Conservation (phyloP, 2,888 invertebrate genomes). For the Nomada hirtipes region DNA sequence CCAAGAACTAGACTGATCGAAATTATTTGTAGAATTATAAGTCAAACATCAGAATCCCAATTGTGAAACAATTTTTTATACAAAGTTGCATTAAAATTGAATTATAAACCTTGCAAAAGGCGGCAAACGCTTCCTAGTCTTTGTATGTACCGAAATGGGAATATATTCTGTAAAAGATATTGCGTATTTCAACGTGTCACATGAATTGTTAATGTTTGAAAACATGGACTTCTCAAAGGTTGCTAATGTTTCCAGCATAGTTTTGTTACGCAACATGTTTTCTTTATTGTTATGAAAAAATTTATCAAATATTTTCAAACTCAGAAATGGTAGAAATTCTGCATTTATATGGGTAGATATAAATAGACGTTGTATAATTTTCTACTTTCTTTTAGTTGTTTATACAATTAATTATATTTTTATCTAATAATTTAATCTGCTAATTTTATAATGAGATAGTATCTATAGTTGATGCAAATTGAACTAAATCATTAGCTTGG, state of each 20-base stretch:
- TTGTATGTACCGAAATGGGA: conserved; percentile 27
- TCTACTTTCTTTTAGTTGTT: conserved; percentile 39
- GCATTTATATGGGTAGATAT: conserved; percentile 3
- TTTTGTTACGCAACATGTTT: neutral
- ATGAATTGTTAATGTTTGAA: conserved; percentile 46
- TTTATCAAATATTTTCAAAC: conserved; percentile 25
- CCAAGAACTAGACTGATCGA: conserved; percentile 17
- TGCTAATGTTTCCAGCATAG: neutral
- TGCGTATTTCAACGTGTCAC: conserved; percentile 33
- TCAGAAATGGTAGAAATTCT: conserved; percentile 13
- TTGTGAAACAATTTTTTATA: conserved; percentile 25
- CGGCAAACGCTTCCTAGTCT: conserved; percentile 33
- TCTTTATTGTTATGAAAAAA: neutral
- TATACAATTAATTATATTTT: conserved; percentile 46
- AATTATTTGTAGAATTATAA: conserved; percentile 16
- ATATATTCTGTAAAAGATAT: conserved; percentile 22
- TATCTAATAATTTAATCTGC: conserved; percentile 31
- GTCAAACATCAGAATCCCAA: conserved; percentile 21
- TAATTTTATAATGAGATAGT: conserved; percentile 19
- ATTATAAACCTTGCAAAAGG: conserved; percentile 27
- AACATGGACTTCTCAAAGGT: conserved; percentile 10
- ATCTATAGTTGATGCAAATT: conserved; percentile 22
- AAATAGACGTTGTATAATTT: conserved; percentile 16
- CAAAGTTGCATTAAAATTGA: conserved; percentile 30
- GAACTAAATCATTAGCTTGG: conserved; percentile 14